Evolutionary conservation across 2,113 vertebrate species (phyloP).

Genomic region (Lanius ludovicianus): DNA sequence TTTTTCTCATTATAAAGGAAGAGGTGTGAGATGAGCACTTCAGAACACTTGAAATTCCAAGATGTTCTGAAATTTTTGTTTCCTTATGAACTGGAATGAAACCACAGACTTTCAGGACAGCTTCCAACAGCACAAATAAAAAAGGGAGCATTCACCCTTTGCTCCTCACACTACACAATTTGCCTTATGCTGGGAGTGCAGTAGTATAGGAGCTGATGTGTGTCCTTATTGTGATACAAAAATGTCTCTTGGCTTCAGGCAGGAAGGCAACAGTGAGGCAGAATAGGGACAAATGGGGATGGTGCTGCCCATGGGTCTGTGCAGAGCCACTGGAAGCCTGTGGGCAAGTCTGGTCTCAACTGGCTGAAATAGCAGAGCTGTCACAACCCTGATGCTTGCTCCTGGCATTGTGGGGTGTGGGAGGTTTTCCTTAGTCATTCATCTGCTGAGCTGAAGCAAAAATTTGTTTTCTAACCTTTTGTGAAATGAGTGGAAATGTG

Average conservation of each 20-base stretch:
- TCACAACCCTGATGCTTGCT: background rate
- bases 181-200: background rate
- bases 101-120: background rate
- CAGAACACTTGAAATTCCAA: background rate
- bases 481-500: background rate
- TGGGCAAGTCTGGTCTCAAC: background rate
- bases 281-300: background rate
- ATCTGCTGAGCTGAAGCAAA: background rate
- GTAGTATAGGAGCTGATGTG: background rate
- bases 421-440: background rate
- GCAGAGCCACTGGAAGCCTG: background rate
- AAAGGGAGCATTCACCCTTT: background rate
- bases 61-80: background rate
- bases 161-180: background rate
- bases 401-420: background rate
- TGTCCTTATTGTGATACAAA: background rate
- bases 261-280: background rate
- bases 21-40: background rate
- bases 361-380: background rate
- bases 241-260: background rate
- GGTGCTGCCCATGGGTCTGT: background rate
- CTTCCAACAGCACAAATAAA: background rate
- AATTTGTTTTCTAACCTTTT: background rate
- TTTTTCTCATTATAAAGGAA: background rate
- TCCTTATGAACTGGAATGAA: background rate